A percentile compares a stretch with the other conserved stretches of the same genome.
Evolutionary conservation across 2,888 invertebrate genomes (phyloP).

Genomic region (Dolichopus griseipennis): DNA sequence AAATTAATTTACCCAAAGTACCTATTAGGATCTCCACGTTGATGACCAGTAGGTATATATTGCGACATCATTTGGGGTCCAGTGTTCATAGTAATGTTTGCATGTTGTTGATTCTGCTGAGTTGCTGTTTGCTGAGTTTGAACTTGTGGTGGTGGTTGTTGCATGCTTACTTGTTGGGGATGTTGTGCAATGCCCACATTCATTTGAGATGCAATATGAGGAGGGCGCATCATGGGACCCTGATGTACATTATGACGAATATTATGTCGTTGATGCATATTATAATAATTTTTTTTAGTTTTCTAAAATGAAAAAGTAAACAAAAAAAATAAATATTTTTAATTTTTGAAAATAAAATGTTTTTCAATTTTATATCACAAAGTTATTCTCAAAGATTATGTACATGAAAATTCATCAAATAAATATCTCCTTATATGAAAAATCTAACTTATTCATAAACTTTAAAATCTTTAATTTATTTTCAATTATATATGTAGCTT

Average conservation of each 20-base stretch:
- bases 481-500: too few relatives aligned
- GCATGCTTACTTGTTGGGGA: background rate
- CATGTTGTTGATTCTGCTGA: background rate
- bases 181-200: background rate
- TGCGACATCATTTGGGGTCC: background rate
- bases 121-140: background rate
- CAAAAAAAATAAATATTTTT: too few relatives aligned
- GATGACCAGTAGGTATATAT: background rate
- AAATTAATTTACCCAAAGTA: background rate
- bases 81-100: background rate
- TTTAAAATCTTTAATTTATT: too few relatives aligned
- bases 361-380: too few relatives aligned
- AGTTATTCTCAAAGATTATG: too few relatives aligned
- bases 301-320: too few relatives aligned
- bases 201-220: background rate
- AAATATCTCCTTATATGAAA: too few relatives aligned
- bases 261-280: background rate
- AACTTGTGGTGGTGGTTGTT: background rate
- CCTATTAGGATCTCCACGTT: background rate
- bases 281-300: too few relatives aligned
- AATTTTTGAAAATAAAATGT: too few relatives aligned
- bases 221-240: background rate
- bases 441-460: too few relatives aligned
- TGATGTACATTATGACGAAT: background rate
- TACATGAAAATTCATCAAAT: too few relatives aligned